These are phyloP conservation scores for Melipona beecheii DNA, from an alignment of 2,888 invertebrate genomes.

Conservation along the genomic window DNA sequence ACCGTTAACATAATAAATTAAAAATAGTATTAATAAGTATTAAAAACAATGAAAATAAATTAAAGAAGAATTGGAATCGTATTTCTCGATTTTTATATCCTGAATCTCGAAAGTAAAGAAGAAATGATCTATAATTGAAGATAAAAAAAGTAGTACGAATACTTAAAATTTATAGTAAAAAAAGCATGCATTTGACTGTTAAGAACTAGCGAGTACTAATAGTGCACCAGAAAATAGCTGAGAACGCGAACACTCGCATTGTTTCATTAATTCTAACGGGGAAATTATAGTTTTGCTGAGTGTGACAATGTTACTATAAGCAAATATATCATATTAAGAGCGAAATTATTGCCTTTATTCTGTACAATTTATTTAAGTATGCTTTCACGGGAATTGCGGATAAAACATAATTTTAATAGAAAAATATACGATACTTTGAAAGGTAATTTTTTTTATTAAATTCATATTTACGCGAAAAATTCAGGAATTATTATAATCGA, in stretches of 20 bases:
- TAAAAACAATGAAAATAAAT: too few species aligned
- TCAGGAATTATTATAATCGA: background rate
- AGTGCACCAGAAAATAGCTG: conserved; percentile 18
- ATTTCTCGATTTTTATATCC: background rate
- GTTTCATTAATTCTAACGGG: conserved; percentile 28
- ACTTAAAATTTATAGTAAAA: background rate
- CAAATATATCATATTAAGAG: background rate
- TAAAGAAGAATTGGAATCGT: too few species aligned
- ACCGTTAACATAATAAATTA: too few species aligned
- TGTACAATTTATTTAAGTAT: background rate
- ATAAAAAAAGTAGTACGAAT: background rate
- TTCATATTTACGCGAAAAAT: background rate
- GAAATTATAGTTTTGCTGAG: conserved; percentile 28
- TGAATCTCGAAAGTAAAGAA: background rate
- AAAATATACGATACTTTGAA: background rate
- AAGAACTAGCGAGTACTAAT: conserved; percentile 1
- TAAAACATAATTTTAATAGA: background rate
- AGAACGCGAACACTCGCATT: conserved; percentile 17
- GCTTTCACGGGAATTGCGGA: background rate
- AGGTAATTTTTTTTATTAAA: background rate
- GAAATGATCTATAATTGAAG: background rate
- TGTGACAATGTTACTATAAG: background rate
- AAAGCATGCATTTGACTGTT: conserved; percentile 1
- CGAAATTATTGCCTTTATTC: background rate
- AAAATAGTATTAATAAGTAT: too few species aligned